These are phyloP conservation scores for Corythornis madagascariensis DNA, from an alignment of 2,113 vertebrate species.

Conservation along the genomic window DNA sequence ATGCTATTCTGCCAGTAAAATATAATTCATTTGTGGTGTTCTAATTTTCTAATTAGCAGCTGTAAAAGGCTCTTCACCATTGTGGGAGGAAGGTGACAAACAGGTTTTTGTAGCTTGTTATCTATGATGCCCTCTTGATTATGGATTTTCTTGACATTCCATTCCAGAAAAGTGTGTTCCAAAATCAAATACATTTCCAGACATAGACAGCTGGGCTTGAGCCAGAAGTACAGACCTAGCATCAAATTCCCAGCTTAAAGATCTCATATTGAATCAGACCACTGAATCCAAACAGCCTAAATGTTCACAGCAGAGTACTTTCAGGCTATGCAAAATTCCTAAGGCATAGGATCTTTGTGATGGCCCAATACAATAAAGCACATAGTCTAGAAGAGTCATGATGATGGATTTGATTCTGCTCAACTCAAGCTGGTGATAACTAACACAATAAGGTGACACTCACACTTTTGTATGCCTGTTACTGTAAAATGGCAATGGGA, in stretches of 20 bases:
- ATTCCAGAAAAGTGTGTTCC: constrained; percentile 44
- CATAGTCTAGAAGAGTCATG: accelerated
- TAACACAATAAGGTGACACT: neutral
- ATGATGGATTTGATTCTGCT: neutral
- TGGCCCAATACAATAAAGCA: neutral
- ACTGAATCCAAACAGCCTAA: neutral
- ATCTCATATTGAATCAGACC: neutral
- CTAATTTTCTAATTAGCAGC: constrained; percentile 78
- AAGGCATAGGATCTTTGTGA: neutral
- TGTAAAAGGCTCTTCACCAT: constrained; percentile 20
- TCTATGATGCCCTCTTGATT: constrained; percentile 58
- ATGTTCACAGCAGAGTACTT: neutral
- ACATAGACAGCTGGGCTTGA: constrained; percentile 17
- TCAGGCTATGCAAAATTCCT: neutral
- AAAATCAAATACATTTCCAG: constrained; percentile 30
- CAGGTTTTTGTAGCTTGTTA: constrained; percentile 66
- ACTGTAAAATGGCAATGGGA: neutral
- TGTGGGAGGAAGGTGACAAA: constrained; percentile 59
- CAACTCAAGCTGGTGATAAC: neutral
- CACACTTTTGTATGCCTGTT: neutral
- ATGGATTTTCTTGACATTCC: constrained; percentile 53
- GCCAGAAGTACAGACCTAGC: constrained; percentile 6
- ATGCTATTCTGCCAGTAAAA: constrained; percentile 55
- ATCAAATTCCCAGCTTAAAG: constrained; percentile 13
- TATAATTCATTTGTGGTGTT: constrained; percentile 73